Percentiles rank a stretch among this genome's conserved stretches.
These are phyloP conservation scores for Bombus pascuorum DNA, from an alignment of 1,140 invertebrate species.

Conservation along the genomic window DNA sequence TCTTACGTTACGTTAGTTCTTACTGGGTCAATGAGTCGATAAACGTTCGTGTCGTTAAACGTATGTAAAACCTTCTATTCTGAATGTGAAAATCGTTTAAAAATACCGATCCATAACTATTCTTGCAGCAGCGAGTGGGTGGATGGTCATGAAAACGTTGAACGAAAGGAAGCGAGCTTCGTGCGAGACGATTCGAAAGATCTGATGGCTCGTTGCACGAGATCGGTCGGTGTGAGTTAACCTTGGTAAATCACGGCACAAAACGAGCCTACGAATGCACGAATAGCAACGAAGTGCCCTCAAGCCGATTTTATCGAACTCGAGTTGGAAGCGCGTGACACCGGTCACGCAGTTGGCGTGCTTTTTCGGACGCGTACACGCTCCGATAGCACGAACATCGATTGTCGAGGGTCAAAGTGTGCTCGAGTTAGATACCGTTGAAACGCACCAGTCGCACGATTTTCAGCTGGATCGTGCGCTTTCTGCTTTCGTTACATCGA, in stretches of 20 bases:
- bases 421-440: neutral
- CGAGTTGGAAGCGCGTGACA: neutral
- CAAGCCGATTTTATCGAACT: slow-evolving; percentile 27
- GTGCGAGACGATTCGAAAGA: slow-evolving; percentile 4
- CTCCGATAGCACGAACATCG: neutral
- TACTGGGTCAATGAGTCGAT: neutral
- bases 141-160: neutral
- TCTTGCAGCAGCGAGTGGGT: neutral
- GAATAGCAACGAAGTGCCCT: slow-evolving; percentile 17
- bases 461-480: neutral
- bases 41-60: neutral
- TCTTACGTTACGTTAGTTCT: neutral
- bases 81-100: neutral
- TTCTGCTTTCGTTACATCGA: neutral
- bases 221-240: slow-evolving; percentile 20
- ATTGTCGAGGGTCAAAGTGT: neutral
- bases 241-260: slow-evolving; percentile 21
- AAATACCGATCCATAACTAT: neutral
- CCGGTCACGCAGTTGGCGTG: neutral
- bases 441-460: neutral
- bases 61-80: neutral
- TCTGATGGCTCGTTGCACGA: neutral
- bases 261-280: slow-evolving; percentile 15
- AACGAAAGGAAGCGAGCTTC: neutral
- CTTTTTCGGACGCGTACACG: neutral